phyloP scores from a whole-genome alignment of 1,140 invertebrate genomes.

The Meloidogyne exigua region DNA sequence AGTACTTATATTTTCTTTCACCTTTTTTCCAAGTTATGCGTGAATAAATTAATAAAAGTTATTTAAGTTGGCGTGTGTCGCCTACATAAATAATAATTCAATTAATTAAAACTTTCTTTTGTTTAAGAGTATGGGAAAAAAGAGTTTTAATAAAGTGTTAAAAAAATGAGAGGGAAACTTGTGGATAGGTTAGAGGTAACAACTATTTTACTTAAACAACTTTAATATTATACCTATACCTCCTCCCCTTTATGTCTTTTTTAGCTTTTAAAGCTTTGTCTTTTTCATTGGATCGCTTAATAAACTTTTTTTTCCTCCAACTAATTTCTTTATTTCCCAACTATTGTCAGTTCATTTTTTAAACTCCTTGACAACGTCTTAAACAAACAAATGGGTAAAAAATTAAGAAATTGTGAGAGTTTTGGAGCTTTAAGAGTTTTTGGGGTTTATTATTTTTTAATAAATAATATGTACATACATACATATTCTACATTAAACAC shows the following conservation, averaged over 20 bases:
- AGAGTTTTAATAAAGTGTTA: too few relatives aligned
- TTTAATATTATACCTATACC: not conserved
- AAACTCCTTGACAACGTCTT: slow-evolving; percentile 2
- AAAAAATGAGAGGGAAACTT: too few relatives aligned
- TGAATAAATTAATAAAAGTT: too few relatives aligned
- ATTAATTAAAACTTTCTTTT: too few relatives aligned
- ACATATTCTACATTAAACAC: too few relatives aligned
- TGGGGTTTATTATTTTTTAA: not conserved
- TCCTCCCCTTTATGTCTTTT: not conserved
- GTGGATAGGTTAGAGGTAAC: not conserved
- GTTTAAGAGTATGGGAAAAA: too few relatives aligned
- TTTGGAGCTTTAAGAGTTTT: not conserved
- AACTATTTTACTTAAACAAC: not conserved
- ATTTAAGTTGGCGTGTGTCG: too few relatives aligned
- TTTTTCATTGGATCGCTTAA: not conserved
- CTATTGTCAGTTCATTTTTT: not conserved
- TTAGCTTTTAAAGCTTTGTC: not conserved
- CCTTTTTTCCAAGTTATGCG: too few relatives aligned
- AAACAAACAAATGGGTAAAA: not conserved
- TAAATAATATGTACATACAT: not conserved
- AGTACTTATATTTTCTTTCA: too few relatives aligned
- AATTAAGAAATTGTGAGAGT: not conserved
- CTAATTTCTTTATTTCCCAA: not conserved
- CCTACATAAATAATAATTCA: too few relatives aligned
- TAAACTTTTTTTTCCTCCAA: not conserved